Base-by-base conservation (phyloP, 2,888 invertebrate species). In the Ichneumoninae sp. region DNA sequence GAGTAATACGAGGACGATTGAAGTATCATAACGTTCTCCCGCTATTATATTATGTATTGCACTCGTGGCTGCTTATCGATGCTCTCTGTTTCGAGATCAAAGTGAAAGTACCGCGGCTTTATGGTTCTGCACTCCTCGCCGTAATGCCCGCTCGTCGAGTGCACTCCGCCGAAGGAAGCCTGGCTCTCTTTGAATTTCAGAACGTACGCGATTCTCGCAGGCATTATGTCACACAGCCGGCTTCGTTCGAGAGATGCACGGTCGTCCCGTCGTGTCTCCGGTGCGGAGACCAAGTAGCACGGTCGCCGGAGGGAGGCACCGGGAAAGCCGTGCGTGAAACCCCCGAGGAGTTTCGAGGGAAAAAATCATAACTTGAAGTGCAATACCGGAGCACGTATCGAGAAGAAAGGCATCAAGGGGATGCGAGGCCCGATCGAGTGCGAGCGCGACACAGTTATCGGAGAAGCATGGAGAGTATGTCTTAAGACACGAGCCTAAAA, bases 81-180 rank as follows among this genome's bases (percentile, higher is more conserved):
- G 89, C 87, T 88, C 89, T 89, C 88, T 88, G 87, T 88, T 88
- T 87, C 85, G 84, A 88, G 88, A 88, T 90, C 90, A 89, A 89
- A 90, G 88, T 86, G 88, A 85, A 85, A 85, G 84, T 81, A 74
- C 84, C 69, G 81, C 74, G 54, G n/a, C 66, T 65, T 50, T 82
- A 65, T 81, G 50, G 57, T 74, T 69, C 63, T 63, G 26, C 57
- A 47, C 54, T 83, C 82, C 85, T 85, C 83, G 83, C 86, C 87
- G 22, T 26, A 89, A 90, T 88, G 86, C 88, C 85, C 30, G 54
- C 26, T 65, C 83, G 83, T 87, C 86, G 88, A 88, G 87, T 88
- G 86, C 81, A 81, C 87, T 86, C 83, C 85, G 86, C 33, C 44
- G 84, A 83, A 85, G 87, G 68, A 81, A 80, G 83, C 85, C 84